Percentiles rank a stretch among this genome's conserved stretches.
These are phyloP conservation scores for Percina caprodes DNA, from an alignment of 2,113 vertebrate genomes.

Conservation along the genomic window DNA sequence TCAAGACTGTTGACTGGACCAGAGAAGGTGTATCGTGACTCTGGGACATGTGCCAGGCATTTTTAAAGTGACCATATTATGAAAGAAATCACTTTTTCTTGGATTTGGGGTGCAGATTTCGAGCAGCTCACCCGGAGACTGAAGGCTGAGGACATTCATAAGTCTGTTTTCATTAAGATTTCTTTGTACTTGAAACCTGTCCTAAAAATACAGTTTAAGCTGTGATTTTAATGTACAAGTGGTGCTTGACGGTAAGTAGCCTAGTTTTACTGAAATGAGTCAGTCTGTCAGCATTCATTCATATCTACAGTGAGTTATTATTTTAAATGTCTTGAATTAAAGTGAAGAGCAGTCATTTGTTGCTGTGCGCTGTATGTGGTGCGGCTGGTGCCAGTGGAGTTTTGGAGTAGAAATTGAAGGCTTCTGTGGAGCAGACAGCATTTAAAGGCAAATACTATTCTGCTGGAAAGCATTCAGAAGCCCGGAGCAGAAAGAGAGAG, in stretches of 20 bases:
- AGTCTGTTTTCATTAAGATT: not conserved
- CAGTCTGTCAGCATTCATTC: not conserved
- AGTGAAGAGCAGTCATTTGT: slow-evolving; percentile 10
- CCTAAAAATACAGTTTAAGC: not conserved
- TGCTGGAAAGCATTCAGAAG: slow-evolving; percentile 18
- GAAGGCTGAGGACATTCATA: too few relatives aligned
- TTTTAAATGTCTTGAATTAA: not conserved
- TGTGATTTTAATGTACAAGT: not conserved
- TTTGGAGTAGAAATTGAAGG: slow-evolving; percentile 26
- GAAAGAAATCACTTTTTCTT: too few relatives aligned
- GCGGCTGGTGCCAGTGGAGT: slow-evolving; percentile 9
- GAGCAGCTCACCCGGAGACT: too few relatives aligned
- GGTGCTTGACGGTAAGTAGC: not conserved
- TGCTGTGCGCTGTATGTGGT: slow-evolving; percentile 1
- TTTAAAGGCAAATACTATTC: slow-evolving; percentile 33
- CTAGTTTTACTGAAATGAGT: too few relatives aligned
- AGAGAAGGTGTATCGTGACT: too few relatives aligned
- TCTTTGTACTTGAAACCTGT: not conserved
- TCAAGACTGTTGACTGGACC: too few relatives aligned
- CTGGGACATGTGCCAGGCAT: too few relatives aligned
- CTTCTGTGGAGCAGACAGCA: slow-evolving; percentile 42
- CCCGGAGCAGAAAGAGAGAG: not conserved
- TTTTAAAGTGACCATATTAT: too few relatives aligned
- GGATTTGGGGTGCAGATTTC: too few relatives aligned
- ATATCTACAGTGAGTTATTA: not conserved